These are phyloP conservation scores for Aurelia aurita complex sp. Pacific DNA, from an alignment of 30 jellyfish, hydroid and myxozoan genomes.

Conservation along the genomic window DNA sequence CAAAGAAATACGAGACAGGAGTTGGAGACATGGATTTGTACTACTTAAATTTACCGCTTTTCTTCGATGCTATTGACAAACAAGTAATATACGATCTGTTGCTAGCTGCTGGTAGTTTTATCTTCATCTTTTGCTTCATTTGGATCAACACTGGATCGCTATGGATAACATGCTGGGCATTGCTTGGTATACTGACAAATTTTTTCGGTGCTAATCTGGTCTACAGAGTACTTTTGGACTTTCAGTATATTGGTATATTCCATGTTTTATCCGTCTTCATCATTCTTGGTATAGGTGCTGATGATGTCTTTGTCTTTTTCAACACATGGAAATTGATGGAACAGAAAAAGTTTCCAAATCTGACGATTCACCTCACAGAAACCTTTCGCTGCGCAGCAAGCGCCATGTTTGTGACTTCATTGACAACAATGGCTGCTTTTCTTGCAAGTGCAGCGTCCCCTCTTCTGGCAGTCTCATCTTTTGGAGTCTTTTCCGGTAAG, in stretches of 20 bases:
- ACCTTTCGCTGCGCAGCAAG: constrained; percentile 96
- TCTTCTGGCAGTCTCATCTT: constrained; percentile 92
- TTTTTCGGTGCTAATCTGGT: constrained; percentile 95
- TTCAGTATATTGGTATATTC: constrained; percentile 89
- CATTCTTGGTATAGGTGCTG: constrained; percentile 96
- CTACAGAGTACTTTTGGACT: constrained; percentile 86
- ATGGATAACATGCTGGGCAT: constrained; percentile 97
- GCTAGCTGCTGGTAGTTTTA: constrained; percentile 94
- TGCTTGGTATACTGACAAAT: constrained; percentile 86
- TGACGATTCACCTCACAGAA: constrained; percentile 80
- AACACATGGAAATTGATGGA: constrained; percentile 97
- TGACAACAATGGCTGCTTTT: constrained; percentile 95
- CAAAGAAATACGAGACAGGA: constrained; percentile 61
- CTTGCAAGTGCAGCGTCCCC: constrained; percentile 99
- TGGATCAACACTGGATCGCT: constrained; percentile 97
- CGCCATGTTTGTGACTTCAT: constrained; percentile 98
- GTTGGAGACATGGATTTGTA: constrained; percentile 76
- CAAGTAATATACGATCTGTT: constrained; percentile 90
- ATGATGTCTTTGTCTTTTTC: constrained; percentile 91
- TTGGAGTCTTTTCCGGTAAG: constrained; percentile 97
- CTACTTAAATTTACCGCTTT: constrained; percentile 76
- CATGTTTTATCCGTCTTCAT: constrained; percentile 95
- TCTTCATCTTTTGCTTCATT: constrained; percentile 83
- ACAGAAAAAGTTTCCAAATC: constrained; percentile 58
- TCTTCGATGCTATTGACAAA: constrained; percentile 85